phyloP scores from a whole-genome alignment of 1,140 invertebrate genomes.

The Temnothorax longispinosus region DNA sequence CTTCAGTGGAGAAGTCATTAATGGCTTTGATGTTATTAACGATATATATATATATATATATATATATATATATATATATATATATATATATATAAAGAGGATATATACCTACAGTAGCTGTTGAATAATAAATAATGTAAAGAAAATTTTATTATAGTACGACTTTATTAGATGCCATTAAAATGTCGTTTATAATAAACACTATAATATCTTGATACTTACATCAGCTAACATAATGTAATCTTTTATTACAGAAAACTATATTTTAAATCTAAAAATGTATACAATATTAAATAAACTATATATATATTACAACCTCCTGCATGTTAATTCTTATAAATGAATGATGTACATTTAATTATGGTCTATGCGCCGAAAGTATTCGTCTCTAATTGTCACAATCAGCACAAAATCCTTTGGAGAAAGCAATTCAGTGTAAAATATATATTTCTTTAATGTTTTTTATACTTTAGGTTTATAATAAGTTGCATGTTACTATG shows the following conservation, averaged over 20 bases:
- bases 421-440: constrained; percentile 53
- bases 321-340: constrained; percentile 39
- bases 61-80: too few species aligned
- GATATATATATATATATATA: too few species aligned
- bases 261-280: constrained; percentile 62
- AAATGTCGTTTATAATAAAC: constrained; percentile 52
- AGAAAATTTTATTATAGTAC: constrained; percentile 1
- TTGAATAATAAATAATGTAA: background rate
- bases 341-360: constrained; percentile 59
- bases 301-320: constrained; percentile 69
- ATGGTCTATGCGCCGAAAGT: constrained; percentile 22
- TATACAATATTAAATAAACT: constrained; percentile 75
- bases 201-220: constrained; percentile 63
- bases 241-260: constrained; percentile 66
- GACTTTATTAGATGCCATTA: constrained; percentile 71
- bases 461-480: constrained; percentile 35
- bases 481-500: background rate
- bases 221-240: constrained; percentile 61
- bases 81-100: too few species aligned
- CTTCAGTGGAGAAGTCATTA: too few species aligned
- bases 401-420: constrained; percentile 46
- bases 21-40: too few species aligned
- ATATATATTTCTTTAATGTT: constrained; percentile 54
- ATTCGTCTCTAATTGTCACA: constrained; percentile 40
- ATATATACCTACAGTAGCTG: background rate